phyloP scores from a whole-genome alignment of 2,888 invertebrate genomes.

The Oeneis ivallda region DNA sequence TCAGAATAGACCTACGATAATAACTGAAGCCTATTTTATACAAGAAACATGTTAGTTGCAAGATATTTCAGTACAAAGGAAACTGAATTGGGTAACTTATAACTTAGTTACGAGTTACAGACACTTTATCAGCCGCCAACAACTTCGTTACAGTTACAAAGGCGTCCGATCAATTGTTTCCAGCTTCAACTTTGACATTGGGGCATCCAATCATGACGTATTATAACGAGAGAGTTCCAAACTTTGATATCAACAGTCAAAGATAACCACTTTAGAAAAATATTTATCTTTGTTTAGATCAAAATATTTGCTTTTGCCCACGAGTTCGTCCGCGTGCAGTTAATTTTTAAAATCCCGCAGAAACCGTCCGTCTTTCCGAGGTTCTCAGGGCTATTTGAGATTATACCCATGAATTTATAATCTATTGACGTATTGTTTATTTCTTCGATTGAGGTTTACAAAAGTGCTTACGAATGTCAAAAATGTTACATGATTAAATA shows the following conservation, averaged over 20 bases:
- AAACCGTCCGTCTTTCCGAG: too few species aligned
- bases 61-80: conserved; percentile 1
- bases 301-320: too few species aligned
- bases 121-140: not conserved
- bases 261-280: not conserved
- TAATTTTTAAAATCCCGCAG: too few species aligned
- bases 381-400: too few species aligned
- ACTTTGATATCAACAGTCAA: not conserved
- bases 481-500: too few species aligned
- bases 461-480: too few species aligned
- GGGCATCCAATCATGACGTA: not conserved
- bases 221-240: not conserved
- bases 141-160: conserved; percentile 16
- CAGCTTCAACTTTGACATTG: conserved; percentile 5
- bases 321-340: too few species aligned
- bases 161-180: conserved; percentile 5
- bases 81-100: conserved; percentile 12
- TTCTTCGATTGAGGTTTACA: too few species aligned
- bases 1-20: not conserved
- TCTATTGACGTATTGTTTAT: too few species aligned
- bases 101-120: conserved; percentile 13
- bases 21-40: not conserved
- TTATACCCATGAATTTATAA: too few species aligned
- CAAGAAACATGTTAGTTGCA: not conserved
- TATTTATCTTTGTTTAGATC: not conserved